These are phyloP conservation scores for Haliclystus octoradiatus DNA, from an alignment of 30 jellyfish, hydroid and myxozoan genomes.

Conservation along the genomic window DNA sequence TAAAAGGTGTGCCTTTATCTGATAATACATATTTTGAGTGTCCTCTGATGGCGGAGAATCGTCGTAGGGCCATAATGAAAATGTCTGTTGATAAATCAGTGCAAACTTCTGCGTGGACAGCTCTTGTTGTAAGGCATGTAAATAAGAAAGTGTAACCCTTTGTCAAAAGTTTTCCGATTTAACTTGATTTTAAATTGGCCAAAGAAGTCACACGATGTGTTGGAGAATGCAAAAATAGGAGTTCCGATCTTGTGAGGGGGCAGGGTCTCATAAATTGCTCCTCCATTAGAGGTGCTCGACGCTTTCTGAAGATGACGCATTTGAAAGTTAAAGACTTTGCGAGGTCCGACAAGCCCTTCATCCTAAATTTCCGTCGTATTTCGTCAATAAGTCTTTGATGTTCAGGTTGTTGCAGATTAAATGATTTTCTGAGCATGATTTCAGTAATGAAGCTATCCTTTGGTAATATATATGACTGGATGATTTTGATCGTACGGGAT, in stretches of 20 bases:
- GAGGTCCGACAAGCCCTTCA: slow-evolving; percentile 11
- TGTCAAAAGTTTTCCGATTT: slow-evolving; percentile 1
- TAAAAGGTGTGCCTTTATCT: slow-evolving; percentile 22
- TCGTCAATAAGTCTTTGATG: slow-evolving; percentile 11
- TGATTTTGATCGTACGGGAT: slow-evolving; percentile 8
- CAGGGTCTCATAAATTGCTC: no score
- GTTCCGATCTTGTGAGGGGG: no score
- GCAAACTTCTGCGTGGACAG: slow-evolving; percentile 27
- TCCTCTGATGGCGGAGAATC: slow-evolving; percentile 26
- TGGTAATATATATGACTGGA: slow-evolving; percentile 16
- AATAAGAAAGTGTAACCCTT: slow-evolving; percentile 7
- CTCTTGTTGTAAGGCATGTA: slow-evolving; percentile 24
- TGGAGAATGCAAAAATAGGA: slow-evolving; percentile 19
- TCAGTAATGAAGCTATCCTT: not conserved
- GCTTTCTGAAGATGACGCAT: slow-evolving; percentile 27
- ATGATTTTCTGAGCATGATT: not conserved
- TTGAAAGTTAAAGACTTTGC: slow-evolving; percentile 4
- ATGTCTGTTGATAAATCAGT: slow-evolving; percentile 8
- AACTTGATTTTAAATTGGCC: not conserved
- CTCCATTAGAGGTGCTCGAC: no score
- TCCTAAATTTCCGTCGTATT: slow-evolving; percentile 20
- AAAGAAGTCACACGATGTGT: slow-evolving; percentile 13
- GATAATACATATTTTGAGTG: slow-evolving; percentile 14
- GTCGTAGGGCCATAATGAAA: slow-evolving; percentile 21
- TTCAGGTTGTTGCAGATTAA: slow-evolving; percentile 9